phyloP scores from a whole-genome alignment of 2,888 invertebrate species.

The Caradrina kadenii region DNA sequence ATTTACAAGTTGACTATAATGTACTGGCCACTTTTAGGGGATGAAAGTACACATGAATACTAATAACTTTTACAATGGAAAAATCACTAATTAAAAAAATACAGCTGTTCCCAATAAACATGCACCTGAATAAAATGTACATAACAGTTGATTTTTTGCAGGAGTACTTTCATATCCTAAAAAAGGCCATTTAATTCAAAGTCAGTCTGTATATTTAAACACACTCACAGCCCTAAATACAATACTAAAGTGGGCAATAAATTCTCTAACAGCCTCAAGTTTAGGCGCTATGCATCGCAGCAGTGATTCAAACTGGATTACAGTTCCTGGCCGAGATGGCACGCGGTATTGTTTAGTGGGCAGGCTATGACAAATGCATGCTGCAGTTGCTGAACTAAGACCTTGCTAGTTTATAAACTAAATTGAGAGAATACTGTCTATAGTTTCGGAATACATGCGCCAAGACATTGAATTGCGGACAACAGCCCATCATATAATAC shows the following conservation, averaged over 20 bases:
- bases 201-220: neutral
- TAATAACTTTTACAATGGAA: too few species aligned
- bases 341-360: conserved; percentile 5
- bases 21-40: too few species aligned
- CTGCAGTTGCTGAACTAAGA: neutral
- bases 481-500: too few species aligned
- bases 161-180: too few species aligned
- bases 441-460: neutral
- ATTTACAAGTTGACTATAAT: too few species aligned
- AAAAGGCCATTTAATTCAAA: neutral
- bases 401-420: neutral
- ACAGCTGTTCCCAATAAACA: too few species aligned
- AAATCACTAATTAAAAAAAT: too few species aligned
- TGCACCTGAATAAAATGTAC: too few species aligned
- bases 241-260: conserved; percentile 20
- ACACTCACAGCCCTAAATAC: neutral
- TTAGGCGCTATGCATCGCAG: conserved; percentile 6
- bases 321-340: conserved; percentile 16
- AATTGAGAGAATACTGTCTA: neutral
- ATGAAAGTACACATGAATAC: too few species aligned
- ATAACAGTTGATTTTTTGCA: too few species aligned
- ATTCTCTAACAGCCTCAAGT: conserved; percentile 11
- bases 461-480: too few species aligned
- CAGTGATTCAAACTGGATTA: conserved; percentile 26
- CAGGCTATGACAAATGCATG: conserved; percentile 10